Conservation (phyloP, 2,113 vertebrate species). For the Lates calcarifer region DNA sequence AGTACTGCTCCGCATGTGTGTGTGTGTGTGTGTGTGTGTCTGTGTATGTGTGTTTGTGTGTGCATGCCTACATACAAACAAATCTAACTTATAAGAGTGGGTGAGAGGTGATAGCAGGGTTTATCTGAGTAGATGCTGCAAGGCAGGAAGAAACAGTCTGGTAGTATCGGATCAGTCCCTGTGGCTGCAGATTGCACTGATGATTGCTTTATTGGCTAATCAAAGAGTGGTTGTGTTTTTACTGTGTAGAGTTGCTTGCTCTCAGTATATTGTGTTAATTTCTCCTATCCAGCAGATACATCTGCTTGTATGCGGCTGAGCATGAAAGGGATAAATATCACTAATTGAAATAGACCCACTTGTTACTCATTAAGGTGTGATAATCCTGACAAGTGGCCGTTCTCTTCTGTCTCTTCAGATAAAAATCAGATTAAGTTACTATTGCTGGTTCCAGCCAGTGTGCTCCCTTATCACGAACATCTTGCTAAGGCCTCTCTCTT, state of each 20-base stretch:
- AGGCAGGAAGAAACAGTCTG: slow-evolving; percentile 47
- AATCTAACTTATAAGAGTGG: slow-evolving; percentile 60
- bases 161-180: slow-evolving; percentile 6
- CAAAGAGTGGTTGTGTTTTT: slow-evolving; percentile 13
- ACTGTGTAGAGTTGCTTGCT: background rate
- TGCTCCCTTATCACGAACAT: slow-evolving; percentile 63
- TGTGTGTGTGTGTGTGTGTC: slow-evolving; percentile 48
- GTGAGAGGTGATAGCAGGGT: slow-evolving; percentile 62
- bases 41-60: slow-evolving; percentile 33
- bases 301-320: background rate
- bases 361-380: slow-evolving; percentile 47
- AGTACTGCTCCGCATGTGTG: slow-evolving; percentile 67
- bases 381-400: slow-evolving; percentile 54
- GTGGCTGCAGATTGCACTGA: slow-evolving; percentile 13
- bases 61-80: slow-evolving; percentile 35
- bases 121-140: slow-evolving; percentile 62
- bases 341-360: slow-evolving; percentile 56
- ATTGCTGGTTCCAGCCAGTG: slow-evolving; percentile 48
- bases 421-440: slow-evolving; percentile 69
- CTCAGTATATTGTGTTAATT: background rate
- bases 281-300: background rate
- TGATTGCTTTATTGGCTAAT: slow-evolving; percentile 48
- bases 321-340: slow-evolving; percentile 22
- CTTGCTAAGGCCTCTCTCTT: slow-evolving; percentile 70
- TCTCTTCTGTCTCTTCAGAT: slow-evolving; percentile 58